Evolutionary conservation across 2,113 vertebrate genomes (phyloP).

Genomic region (Cichladusa arquata): DNA sequence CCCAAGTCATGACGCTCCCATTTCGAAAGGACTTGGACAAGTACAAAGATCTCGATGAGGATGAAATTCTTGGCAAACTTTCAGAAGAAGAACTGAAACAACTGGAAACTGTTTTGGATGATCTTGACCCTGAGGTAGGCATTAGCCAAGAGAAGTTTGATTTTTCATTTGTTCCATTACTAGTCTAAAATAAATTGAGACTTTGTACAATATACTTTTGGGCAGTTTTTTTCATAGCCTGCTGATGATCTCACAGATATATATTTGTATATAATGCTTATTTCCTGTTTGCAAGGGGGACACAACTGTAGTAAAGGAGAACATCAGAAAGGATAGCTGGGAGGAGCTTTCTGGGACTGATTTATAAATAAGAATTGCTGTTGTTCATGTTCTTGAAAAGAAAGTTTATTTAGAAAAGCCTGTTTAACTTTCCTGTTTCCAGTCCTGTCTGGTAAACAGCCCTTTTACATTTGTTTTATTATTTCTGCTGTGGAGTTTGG

Average conservation of each 20-base stretch:
- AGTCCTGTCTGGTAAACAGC: neutral
- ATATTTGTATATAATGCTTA: neutral
- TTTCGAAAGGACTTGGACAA: conserved; percentile 94
- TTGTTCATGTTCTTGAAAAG: neutral
- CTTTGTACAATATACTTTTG: neutral
- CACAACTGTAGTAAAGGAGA: neutral
- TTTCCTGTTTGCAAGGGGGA: neutral
- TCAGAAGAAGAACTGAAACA: conserved; percentile 92
- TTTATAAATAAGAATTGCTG: neutral
- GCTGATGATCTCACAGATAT: neutral
- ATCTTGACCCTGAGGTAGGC: conserved; percentile 94
- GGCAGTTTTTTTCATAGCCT: neutral
- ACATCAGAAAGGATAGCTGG: neutral
- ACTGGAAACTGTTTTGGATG: conserved; percentile 92
- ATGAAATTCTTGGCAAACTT: conserved; percentile 92
- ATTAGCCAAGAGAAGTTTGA: neutral
- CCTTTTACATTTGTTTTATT: neutral
- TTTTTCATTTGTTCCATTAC: neutral
- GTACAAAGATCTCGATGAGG: conserved; percentile 95
- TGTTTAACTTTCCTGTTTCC: neutral
- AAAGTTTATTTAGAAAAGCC: neutral
- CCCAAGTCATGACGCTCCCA: conserved; percentile 82
- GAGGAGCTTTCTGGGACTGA: neutral
- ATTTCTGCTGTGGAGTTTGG: neutral
- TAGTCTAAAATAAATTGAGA: neutral